Evolutionary conservation across 2,888 invertebrate species (phyloP).

Genomic region (Gymnosoma rotundatum): DNA sequence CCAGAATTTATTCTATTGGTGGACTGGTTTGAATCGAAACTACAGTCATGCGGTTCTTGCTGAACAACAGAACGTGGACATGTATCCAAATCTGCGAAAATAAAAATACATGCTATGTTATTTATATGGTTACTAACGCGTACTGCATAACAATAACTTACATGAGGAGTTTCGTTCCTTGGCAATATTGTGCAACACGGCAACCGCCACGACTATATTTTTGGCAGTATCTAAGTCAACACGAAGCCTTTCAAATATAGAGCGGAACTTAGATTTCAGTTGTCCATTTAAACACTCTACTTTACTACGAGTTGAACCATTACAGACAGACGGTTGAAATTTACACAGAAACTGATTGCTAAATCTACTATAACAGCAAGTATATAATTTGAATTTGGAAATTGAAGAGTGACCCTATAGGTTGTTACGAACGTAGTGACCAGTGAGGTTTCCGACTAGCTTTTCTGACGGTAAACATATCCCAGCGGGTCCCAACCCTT

Average conservation of each 20-base stretch:
- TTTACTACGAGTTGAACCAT: slow-evolving; percentile 47
- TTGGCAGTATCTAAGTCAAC: slow-evolving; percentile 56
- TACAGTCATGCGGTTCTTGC: background rate
- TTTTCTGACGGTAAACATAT: too few species aligned
- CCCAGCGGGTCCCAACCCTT: too few species aligned
- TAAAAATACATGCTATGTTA: background rate
- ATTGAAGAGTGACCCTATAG: too few species aligned
- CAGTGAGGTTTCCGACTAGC: too few species aligned
- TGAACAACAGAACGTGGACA: background rate
- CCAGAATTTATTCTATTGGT: background rate
- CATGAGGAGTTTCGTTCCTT: slow-evolving; percentile 41
- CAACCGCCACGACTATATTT: slow-evolving; percentile 36
- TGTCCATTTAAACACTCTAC: slow-evolving; percentile 49
- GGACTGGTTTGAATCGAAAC: background rate
- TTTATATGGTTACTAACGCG: background rate
- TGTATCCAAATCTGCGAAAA: slow-evolving; percentile 22
- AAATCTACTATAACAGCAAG: too few species aligned
- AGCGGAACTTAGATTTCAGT: slow-evolving; percentile 20
- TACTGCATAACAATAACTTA: slow-evolving; percentile 2
- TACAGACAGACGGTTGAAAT: too few species aligned
- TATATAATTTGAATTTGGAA: too few species aligned
- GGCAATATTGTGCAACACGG: slow-evolving; percentile 49
- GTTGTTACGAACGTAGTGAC: too few species aligned
- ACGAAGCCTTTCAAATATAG: slow-evolving; percentile 53
- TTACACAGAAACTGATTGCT: too few species aligned